Conservation (phyloP, 1,140 invertebrate genomes). For the Drosophila sp. region DNA sequence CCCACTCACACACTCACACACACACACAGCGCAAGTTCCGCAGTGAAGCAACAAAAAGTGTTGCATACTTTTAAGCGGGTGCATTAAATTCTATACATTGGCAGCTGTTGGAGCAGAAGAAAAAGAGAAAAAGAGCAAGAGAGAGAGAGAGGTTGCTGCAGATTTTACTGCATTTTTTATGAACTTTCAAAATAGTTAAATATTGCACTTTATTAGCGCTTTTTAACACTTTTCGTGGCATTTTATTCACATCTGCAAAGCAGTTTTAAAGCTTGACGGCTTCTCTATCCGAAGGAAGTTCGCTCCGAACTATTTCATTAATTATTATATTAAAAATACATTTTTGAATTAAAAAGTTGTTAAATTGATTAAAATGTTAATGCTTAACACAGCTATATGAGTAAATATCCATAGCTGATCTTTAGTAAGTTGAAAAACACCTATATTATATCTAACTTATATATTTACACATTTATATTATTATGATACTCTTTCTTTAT, state of each 20-base stretch:
- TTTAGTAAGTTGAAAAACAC: too few species aligned
- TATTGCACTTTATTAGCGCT: constrained; percentile 35
- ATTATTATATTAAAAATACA: too few species aligned
- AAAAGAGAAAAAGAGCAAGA: too few species aligned
- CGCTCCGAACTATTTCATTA: too few species aligned
- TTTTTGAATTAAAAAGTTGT: background rate
- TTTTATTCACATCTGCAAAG: background rate
- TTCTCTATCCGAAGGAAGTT: background rate
- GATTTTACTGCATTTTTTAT: constrained; percentile 16
- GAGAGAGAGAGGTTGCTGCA: background rate
- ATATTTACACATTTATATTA: too few species aligned
- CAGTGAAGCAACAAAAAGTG: constrained; percentile 47
- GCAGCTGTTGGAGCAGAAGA: too few species aligned
- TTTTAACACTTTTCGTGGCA: constrained; percentile 19
- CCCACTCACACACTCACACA: constrained; percentile 1
- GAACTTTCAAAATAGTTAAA: constrained; percentile 29
- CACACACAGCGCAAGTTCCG: background rate
- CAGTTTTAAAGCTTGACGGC: background rate
- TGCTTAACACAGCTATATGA: too few species aligned
- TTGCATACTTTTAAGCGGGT: constrained; percentile 57
- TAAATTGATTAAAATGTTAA: too few species aligned
- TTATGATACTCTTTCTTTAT: too few species aligned
- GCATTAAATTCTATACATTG: constrained; percentile 16
- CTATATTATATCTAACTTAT: too few species aligned
- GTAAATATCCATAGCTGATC: too few species aligned